A percentile compares a stretch with the other conserved stretches of the same genome.
These are phyloP conservation scores for Hermodice carunculata DNA, from an alignment of 2,888 invertebrate genomes.

Conservation along the genomic window DNA sequence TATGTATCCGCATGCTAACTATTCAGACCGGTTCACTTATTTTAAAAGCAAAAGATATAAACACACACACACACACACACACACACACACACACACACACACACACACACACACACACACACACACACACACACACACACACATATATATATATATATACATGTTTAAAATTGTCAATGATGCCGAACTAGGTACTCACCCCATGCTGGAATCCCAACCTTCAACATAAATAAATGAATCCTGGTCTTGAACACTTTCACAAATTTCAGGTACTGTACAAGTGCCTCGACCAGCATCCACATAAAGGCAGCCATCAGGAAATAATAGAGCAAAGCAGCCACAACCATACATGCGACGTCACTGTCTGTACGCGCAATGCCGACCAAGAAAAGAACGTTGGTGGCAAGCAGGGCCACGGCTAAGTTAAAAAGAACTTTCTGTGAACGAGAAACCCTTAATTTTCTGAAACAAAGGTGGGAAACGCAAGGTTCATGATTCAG, in stretches of 20 bases:
- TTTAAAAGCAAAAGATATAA: too few relatives aligned
- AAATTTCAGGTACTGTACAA: constrained; percentile 79
- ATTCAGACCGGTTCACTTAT: too few relatives aligned
- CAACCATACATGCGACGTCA: constrained; percentile 72
- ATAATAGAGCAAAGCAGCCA: constrained; percentile 79
- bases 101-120: too few relatives aligned
- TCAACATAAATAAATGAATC: constrained; percentile 75
- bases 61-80: too few relatives aligned
- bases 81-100: too few relatives aligned
- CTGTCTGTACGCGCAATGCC: constrained; percentile 66
- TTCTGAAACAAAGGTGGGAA: constrained; percentile 57
- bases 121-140: too few relatives aligned
- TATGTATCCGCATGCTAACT: too few relatives aligned
- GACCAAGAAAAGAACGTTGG: constrained; percentile 72
- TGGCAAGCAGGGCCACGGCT: constrained; percentile 76
- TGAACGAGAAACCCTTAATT: constrained; percentile 77
- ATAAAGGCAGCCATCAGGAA: constrained; percentile 78
- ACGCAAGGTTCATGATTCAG: too few relatives aligned
- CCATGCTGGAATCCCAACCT: constrained; percentile 78
- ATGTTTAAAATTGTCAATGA: not conserved
- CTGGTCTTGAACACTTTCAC: constrained; percentile 77
- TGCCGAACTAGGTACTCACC: constrained; percentile 66
- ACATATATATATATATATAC: too few relatives aligned
- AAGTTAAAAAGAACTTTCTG: constrained; percentile 78
- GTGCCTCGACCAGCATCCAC: constrained; percentile 81